phyloP scores from a whole-genome alignment of 2,888 invertebrate genomes.

The Sarcophaga subvicina region DNA sequence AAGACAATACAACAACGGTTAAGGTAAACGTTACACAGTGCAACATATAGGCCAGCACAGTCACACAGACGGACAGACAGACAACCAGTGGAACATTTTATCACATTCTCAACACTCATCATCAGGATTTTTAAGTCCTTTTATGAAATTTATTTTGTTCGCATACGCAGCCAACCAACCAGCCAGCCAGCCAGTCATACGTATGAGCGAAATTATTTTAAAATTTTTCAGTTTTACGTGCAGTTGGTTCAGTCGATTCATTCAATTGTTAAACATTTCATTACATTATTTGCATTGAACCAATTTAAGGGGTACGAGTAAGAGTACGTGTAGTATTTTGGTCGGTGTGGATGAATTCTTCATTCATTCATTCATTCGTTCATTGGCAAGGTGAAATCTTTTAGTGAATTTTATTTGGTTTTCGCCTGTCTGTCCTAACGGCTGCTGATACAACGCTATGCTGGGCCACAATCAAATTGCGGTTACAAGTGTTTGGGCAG shows the following conservation, averaged over 20 bases:
- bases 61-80: constrained; percentile 8
- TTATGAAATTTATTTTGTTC: constrained; percentile 58
- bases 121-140: constrained; percentile 53
- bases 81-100: constrained; percentile 58
- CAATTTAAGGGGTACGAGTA: not conserved
- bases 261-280: constrained; percentile 29
- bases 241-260: not conserved
- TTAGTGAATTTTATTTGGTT: constrained; percentile 65
- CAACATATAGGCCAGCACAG: not conserved
- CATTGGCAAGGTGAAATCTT: constrained; percentile 67
- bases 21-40: not conserved
- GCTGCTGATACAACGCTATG: not conserved
- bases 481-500: constrained; percentile 68
- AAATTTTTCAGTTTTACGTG: constrained; percentile 45
- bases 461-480: constrained; percentile 71
- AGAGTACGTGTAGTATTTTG: not conserved
- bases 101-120: constrained; percentile 65
- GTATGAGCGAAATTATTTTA: constrained; percentile 45
- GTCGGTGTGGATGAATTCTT: not conserved
- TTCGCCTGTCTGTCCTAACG: constrained; percentile 5
- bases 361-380: not conserved
- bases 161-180: not conserved
- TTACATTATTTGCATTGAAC: constrained; percentile 25
- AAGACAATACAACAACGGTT: not conserved
- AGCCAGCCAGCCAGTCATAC: too few relatives aligned